These are phyloP conservation scores for Hestina assimilis DNA, from an alignment of 1,140 invertebrate genomes.

Conservation along the genomic window DNA sequence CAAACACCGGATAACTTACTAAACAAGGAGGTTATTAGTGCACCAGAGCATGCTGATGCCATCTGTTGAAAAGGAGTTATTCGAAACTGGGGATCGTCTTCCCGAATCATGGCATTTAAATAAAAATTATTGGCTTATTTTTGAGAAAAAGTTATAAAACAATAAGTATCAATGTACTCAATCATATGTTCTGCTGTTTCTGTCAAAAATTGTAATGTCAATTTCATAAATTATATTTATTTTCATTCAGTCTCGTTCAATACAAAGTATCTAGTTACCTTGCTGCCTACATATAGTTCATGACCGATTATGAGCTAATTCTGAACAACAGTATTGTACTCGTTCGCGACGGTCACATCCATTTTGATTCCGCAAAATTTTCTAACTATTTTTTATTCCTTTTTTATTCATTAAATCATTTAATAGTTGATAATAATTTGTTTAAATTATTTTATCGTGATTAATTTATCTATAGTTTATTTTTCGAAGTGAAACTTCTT, in stretches of 20 bases:
- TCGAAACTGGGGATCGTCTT: slow-evolving; percentile 85
- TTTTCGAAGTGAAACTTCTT: no score
- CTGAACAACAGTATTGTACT: no score
- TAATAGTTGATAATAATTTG: no score
- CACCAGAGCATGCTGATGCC: slow-evolving; percentile 92
- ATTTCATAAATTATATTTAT: background rate
- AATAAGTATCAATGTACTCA: slow-evolving; percentile 3
- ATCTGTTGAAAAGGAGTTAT: slow-evolving; percentile 94
- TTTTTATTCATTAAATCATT: no score
- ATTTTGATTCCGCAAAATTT: no score
- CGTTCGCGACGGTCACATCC: no score
- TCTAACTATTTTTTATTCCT: background rate
- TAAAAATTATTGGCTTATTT: slow-evolving; percentile 9
- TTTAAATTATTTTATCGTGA: no score
- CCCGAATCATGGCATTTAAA: slow-evolving; percentile 68
- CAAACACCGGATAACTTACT: slow-evolving; percentile 80
- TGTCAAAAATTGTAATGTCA: slow-evolving; percentile 5
- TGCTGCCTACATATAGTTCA: no score
- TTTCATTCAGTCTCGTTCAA: no score
- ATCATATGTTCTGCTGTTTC: slow-evolving; percentile 29
- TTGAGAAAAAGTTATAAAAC: slow-evolving; percentile 5
- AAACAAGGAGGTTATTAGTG: slow-evolving; percentile 91
- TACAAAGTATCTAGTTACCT: no score
- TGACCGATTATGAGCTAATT: no score
- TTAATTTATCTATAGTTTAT: no score